Evolutionary conservation across 2,797 vertebrate genomes (phyloP), one percentile per base, ranked within the genome.

Genomic region (Chelonia mydas): DNA sequence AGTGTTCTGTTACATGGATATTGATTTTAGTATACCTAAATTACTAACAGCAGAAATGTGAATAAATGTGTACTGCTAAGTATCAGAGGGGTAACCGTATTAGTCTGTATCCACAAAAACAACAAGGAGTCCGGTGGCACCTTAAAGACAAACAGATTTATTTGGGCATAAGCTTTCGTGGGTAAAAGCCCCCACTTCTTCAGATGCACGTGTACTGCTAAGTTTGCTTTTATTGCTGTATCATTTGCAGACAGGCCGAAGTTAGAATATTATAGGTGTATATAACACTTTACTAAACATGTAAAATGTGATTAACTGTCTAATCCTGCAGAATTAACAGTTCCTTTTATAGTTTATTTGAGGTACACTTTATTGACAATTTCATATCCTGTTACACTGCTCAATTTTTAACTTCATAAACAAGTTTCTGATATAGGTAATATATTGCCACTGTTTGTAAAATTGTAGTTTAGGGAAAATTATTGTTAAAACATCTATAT

Each of bases 41-140:
- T 89, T 68, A 94, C 33, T 15, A 89, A 53, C 8, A 0, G 19
- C 50, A 80, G 19, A 78, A 54, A 5, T 86, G 5, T 80, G n/a
- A 68, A 68, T 13, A 51, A 0, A 0, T 37, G 19, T 27, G 23
- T 23, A 19, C 3, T 41, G n/a, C 23, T 74, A 41, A 74, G 37
- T 25, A 54, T 54, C 54, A 54, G 9, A 54, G 54, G 54, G 21
- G 9, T 54, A 54, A 23, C 54, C 2, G 4, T 4, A 2, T 54
- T 54, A 54, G 54, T 54, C 54, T 54, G 9, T 54, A 54, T 25
- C 54, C 23, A 25, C 54, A 25, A 54, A 54, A 54, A 54, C 49
- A 3, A n/a, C 51, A 2, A 54, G 54, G 23, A 54, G 54, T 54
- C 54, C 2, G 21, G 23, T 25, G 21, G 8, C 51, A 53, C 54